phyloP scores from a whole-genome alignment of 2,797 vertebrate genomes.

The Masticophis lateralis region DNA sequence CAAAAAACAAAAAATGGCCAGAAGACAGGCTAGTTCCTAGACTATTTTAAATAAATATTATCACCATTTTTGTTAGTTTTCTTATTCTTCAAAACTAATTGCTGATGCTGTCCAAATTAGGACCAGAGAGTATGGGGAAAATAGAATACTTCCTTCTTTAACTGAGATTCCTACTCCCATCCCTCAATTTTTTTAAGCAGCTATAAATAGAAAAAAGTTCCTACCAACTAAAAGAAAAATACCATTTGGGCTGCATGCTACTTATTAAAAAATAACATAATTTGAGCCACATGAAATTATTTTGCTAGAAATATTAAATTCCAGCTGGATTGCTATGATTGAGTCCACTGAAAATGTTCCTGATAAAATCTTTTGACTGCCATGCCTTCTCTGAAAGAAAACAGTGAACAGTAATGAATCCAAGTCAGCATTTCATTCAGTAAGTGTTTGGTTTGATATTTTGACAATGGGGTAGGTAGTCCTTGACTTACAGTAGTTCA shows the following conservation, averaged over 20 bases:
- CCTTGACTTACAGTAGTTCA: neutral
- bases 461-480: neutral
- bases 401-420: neutral
- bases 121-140: neutral
- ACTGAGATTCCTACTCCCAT: neutral
- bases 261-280: neutral
- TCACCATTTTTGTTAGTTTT: neutral
- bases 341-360: neutral
- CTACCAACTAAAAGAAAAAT: neutral
- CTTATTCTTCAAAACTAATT: neutral
- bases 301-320: neutral
- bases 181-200: neutral
- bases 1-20: neutral
- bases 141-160: neutral
- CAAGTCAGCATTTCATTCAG: neutral
- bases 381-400: conserved; percentile 8
- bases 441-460: neutral
- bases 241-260: neutral
- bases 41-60: neutral
- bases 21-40: neutral
- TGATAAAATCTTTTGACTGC: neutral
- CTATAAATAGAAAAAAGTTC: neutral
- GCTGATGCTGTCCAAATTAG: neutral
- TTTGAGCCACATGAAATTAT: neutral
- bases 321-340: neutral